Conservation (phyloP, 2,888 invertebrate species). For the Microctonus brassicae region DNA sequence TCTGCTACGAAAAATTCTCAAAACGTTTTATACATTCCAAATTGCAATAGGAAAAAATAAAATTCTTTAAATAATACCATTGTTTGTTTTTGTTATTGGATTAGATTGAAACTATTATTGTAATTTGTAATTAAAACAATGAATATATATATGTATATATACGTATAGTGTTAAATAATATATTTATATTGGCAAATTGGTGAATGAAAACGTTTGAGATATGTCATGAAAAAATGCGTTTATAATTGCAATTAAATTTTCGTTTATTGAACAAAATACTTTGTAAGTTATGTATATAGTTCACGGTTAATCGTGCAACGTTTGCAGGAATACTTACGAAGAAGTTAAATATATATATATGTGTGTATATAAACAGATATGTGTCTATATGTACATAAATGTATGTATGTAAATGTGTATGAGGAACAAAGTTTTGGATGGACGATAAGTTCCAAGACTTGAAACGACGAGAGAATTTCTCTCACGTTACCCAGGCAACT, state of each 20-base stretch:
- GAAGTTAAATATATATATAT: constrained; percentile 9
- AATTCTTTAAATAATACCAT: not conserved
- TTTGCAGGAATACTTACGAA: constrained; percentile 3
- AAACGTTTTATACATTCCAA: constrained; percentile 30
- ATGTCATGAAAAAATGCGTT: constrained; percentile 17
- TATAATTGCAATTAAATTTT: constrained; percentile 24
- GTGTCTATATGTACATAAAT: not conserved
- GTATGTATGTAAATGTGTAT: not conserved
- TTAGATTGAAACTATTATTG: not conserved
- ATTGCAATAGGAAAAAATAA: constrained; percentile 15
- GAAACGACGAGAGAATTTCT: constrained; percentile 18
- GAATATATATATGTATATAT: too few relatives aligned
- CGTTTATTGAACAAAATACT: constrained; percentile 8
- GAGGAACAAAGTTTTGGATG: constrained; percentile 9
- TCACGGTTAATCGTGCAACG: constrained; percentile 28
- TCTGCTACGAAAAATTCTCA: constrained; percentile 16
- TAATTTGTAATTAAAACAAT: too few relatives aligned
- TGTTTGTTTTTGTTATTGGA: not conserved
- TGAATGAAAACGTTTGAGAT: too few relatives aligned
- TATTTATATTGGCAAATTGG: too few relatives aligned
- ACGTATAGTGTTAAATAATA: too few relatives aligned
- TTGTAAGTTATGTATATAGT: not conserved
- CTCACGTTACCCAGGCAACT: constrained; percentile 6
- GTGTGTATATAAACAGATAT: not conserved
- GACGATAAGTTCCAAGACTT: constrained; percentile 27